Conservation (phyloP, 2,797 vertebrate genomes). For the Urophycis tenuis region DNA sequence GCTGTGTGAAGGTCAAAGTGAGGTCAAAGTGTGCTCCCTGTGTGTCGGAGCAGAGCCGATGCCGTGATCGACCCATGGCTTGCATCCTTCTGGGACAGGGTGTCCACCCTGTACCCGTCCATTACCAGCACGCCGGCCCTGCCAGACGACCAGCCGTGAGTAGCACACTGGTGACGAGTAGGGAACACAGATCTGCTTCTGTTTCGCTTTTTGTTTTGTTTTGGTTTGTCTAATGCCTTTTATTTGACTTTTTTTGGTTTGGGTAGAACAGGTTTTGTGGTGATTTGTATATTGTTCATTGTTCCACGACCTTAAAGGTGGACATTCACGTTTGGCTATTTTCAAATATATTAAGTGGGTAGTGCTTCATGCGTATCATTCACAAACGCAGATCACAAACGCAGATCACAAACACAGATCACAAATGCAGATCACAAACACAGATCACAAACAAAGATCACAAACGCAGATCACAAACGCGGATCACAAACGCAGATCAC, state of each 20-base stretch:
- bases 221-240: neutral
- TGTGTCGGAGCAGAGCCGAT: constrained; percentile 69
- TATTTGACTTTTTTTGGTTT: neutral
- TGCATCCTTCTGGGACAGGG: constrained; percentile 76
- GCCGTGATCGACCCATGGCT: constrained; percentile 89
- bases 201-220: neutral
- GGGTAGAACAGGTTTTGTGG: neutral
- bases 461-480: no score
- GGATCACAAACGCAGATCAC: no score
- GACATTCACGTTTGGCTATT: neutral
- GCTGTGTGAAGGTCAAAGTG: neutral
- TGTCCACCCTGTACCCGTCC: constrained; percentile 67
- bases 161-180: neutral
- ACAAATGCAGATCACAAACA: no score
- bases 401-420: no score
- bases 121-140: constrained; percentile 58
- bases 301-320: neutral
- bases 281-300: neutral
- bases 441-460: no score
- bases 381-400: no score
- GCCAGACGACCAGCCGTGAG: constrained; percentile 76
- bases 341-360: neutral
- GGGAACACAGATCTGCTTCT: neutral
- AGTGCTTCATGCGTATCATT: neutral
- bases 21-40: neutral